phyloP scores from a whole-genome alignment of 2,888 invertebrate genomes.

The Atrina japonica region DNA sequence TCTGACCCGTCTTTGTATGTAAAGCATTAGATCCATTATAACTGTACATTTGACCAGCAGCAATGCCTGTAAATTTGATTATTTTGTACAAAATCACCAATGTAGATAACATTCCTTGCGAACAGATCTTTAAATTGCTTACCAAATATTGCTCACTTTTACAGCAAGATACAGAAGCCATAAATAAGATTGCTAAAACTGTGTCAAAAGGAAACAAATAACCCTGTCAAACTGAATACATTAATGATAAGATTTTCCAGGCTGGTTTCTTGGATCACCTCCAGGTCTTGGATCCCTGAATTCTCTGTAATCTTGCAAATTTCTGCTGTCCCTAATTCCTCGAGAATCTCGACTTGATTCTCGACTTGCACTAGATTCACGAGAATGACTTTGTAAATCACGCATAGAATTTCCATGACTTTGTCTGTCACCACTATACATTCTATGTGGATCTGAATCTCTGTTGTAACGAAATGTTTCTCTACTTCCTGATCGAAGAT shows the following conservation, averaged over 20 bases:
- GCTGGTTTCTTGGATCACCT: not conserved
- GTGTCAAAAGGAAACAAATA: too few relatives aligned
- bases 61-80: too few relatives aligned
- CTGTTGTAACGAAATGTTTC: not conserved
- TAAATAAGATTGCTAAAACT: too few relatives aligned
- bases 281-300: conserved; percentile 25
- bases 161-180: too few relatives aligned
- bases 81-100: too few relatives aligned
- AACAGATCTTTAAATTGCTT: too few relatives aligned
- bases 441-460: not conserved
- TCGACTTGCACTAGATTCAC: conserved; percentile 16
- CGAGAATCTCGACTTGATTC: conserved; percentile 13
- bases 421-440: not conserved
- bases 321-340: not conserved
- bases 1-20: too few relatives aligned
- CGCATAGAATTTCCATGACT: conserved; percentile 1
- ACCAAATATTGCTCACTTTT: too few relatives aligned
- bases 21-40: too few relatives aligned
- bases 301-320: conserved; percentile 6
- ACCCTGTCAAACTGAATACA: too few relatives aligned
- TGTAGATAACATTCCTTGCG: too few relatives aligned
- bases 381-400: conserved; percentile 5
- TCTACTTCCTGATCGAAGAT: conserved; percentile 8
- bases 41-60: too few relatives aligned
- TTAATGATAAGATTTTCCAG: not conserved